phyloP scores from a whole-genome alignment of 1,140 invertebrate genomes.

The Babylonia areolata region DNA sequence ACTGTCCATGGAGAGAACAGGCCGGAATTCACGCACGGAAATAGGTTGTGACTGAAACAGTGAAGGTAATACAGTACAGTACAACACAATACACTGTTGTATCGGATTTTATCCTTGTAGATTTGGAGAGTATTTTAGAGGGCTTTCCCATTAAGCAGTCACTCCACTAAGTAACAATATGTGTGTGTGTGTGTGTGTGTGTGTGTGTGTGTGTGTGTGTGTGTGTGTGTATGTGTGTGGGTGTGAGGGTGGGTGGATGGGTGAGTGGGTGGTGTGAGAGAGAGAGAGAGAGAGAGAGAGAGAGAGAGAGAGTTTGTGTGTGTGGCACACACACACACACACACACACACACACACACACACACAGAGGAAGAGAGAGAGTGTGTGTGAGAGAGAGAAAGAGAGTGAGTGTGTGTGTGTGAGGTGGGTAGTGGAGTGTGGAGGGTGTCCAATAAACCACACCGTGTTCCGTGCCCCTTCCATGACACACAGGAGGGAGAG shows the following conservation, averaged over 20 bases:
- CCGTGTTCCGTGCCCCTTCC: too few relatives aligned
- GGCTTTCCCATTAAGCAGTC: too few relatives aligned
- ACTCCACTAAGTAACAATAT: too few relatives aligned
- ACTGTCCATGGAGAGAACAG: too few relatives aligned
- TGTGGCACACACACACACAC: too few relatives aligned
- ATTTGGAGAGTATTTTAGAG: neutral
- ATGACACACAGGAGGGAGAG: too few relatives aligned
- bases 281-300: neutral
- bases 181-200: neutral
- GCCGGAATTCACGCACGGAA: too few relatives aligned
- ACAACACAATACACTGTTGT: too few relatives aligned
- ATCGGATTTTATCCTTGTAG: neutral
- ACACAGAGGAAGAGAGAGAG: neutral
- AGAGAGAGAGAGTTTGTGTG: neutral
- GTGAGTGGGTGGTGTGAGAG: neutral
- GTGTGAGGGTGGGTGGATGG: neutral
- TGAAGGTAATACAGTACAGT: too few relatives aligned
- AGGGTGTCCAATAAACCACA: too few relatives aligned
- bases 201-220: slow-evolving; percentile 7
- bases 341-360: too few relatives aligned
- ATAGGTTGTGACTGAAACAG: too few relatives aligned
- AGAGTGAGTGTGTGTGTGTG: neutral
- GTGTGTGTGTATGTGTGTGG: neutral
- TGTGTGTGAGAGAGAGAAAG: neutral
- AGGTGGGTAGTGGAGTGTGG: neutral